Conservation (phyloP, 1,140 invertebrate genomes). For the Aphidius gifuensis region DNA sequence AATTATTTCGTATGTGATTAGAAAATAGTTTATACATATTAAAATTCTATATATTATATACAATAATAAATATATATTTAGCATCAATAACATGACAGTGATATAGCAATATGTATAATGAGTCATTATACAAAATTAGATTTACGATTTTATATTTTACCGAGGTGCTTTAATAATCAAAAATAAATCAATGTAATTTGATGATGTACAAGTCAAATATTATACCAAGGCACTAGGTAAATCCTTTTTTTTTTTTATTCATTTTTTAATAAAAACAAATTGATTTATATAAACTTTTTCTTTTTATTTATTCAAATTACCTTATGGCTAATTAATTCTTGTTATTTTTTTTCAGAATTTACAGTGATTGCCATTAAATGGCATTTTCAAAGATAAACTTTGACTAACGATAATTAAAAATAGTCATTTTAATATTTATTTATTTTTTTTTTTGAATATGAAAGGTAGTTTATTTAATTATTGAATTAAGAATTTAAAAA, state of each 20-base stretch:
- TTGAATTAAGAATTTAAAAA: too few species aligned
- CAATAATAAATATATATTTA: conserved; percentile 25
- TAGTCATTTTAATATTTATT: too few species aligned
- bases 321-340: conserved; percentile 32
- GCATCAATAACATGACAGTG: conserved; percentile 40
- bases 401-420: not conserved
- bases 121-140: conserved; percentile 38
- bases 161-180: conserved; percentile 48
- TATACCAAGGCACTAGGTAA: too few species aligned
- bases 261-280: not conserved
- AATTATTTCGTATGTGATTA: conserved; percentile 53
- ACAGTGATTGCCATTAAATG: conserved; percentile 26
- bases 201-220: too few species aligned
- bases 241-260: too few species aligned
- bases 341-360: conserved; percentile 32
- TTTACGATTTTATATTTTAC: conserved; percentile 52
- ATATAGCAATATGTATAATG: conserved; percentile 49
- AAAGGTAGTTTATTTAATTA: too few species aligned
- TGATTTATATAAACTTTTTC: conserved; percentile 30
- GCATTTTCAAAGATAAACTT: conserved; percentile 20
- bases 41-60: conserved; percentile 26
- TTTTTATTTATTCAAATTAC: conserved; percentile 28
- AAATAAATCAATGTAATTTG: conserved; percentile 16
- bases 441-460: too few species aligned
- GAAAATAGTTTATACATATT: conserved; percentile 44